Percentiles rank a stretch among this genome's conserved stretches.
Evolutionary conservation across 2,113 vertebrate species (phyloP).

Genomic region (Balaeniceps rex): DNA sequence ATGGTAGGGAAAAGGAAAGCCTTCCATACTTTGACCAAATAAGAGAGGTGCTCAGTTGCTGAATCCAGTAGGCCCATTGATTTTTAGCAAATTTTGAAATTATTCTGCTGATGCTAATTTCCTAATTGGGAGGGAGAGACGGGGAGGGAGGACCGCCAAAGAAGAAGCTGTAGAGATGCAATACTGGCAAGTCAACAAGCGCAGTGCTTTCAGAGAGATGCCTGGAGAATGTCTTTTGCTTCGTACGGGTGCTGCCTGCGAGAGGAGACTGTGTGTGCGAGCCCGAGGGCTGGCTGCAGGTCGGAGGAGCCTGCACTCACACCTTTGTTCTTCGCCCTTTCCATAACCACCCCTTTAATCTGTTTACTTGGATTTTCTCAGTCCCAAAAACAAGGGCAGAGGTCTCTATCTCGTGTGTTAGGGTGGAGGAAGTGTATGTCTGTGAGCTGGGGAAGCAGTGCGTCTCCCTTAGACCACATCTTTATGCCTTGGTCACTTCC

Average conservation of each 20-base stretch:
- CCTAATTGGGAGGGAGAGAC: background rate
- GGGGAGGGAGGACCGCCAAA: background rate
- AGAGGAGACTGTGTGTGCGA: background rate
- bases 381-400: background rate
- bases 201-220: background rate
- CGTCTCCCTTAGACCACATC: background rate
- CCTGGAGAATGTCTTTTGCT: background rate
- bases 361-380: background rate
- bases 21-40: background rate
- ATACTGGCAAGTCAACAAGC: background rate
- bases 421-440: background rate
- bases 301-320: accelerated
- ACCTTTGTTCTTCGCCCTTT: background rate
- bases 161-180: background rate
- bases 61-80: background rate
- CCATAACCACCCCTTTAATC: background rate
- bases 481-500: background rate
- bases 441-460: background rate
- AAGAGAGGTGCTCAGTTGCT: background rate
- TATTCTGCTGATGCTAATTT: background rate
- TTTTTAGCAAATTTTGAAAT: background rate
- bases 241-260: too few species aligned
- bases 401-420: accelerated
- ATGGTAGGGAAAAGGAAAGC: background rate
- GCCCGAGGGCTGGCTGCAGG: background rate